A percentile compares a stretch with the other conserved stretches of the same genome.
These are phyloP conservation scores for Xestia ashworthii DNA, from an alignment of 2,888 invertebrate species.

Conservation along the genomic window DNA sequence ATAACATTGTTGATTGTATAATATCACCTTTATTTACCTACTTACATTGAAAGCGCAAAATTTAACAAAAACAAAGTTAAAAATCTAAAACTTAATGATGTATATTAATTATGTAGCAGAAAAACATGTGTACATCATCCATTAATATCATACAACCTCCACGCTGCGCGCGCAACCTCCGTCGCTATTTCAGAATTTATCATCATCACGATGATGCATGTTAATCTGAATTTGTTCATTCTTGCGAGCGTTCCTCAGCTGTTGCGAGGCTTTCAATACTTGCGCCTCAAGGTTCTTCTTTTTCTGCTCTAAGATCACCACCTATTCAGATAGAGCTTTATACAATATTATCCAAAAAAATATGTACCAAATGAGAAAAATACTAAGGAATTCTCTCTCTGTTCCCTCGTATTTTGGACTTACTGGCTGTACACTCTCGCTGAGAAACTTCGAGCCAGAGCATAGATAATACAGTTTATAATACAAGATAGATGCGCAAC, in stretches of 20 bases:
- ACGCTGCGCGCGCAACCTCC: not conserved
- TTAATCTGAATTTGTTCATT: slow-evolving; percentile 65
- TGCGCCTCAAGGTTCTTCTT: slow-evolving; percentile 76
- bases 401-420: not conserved
- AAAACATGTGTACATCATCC: not conserved
- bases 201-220: not conserved
- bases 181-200: not conserved
- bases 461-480: not conserved
- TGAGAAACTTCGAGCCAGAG: not conserved
- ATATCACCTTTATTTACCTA: not conserved
- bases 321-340: slow-evolving; percentile 65
- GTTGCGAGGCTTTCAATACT: slow-evolving; percentile 70
- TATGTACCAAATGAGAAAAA: not conserved
- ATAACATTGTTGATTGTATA: not conserved
- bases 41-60: not conserved
- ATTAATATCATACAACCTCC: not conserved
- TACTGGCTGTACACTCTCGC: not conserved
- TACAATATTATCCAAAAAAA: slow-evolving; percentile 6
- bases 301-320: slow-evolving; percentile 75
- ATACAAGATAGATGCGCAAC: no score
- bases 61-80: not conserved
- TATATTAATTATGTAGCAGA: not conserved
- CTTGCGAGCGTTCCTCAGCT: slow-evolving; percentile 77
- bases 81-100: no score
- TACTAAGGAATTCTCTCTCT: not conserved